Conservation (phyloP, 2,113 vertebrate genomes). For the Gallinago media region DNA sequence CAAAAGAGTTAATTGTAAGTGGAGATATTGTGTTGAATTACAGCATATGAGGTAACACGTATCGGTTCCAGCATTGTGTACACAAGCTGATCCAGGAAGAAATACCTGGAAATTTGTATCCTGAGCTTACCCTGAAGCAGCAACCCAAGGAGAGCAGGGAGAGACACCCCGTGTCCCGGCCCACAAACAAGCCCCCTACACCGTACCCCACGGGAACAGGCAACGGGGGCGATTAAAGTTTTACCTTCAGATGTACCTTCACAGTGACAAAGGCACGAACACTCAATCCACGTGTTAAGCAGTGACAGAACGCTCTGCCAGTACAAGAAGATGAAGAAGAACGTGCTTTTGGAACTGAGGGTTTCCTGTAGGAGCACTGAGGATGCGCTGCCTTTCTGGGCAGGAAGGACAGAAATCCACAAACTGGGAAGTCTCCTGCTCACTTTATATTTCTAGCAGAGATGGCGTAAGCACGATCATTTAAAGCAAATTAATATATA, state of each 20-base stretch:
- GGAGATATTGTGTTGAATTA: background rate
- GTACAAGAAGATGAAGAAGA: background rate
- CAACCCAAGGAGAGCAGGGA: rapidly evolving
- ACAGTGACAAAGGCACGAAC: rapidly evolving
- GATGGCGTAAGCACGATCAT: background rate
- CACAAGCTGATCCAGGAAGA: background rate
- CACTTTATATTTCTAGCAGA: background rate
- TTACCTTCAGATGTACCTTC: no score
- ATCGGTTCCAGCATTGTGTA: no score
- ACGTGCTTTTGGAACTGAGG: rapidly evolving
- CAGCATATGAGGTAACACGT: background rate
- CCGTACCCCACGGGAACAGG: rapidly evolving
- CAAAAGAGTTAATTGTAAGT: background rate
- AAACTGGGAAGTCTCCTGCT: background rate
- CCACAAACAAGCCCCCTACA: rapidly evolving
- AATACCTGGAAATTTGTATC: background rate
- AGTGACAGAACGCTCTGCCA: background rate
- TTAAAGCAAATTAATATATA: background rate
- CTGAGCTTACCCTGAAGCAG: background rate
- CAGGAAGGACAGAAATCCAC: background rate
- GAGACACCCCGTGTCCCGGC: rapidly evolving
- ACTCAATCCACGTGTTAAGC: rapidly evolving
- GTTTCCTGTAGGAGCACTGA: background rate
- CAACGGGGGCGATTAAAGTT: rapidly evolving
- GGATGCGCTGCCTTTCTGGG: background rate